phyloP scores from a whole-genome alignment of 1,140 invertebrate species.

The Drosophila suzukii region DNA sequence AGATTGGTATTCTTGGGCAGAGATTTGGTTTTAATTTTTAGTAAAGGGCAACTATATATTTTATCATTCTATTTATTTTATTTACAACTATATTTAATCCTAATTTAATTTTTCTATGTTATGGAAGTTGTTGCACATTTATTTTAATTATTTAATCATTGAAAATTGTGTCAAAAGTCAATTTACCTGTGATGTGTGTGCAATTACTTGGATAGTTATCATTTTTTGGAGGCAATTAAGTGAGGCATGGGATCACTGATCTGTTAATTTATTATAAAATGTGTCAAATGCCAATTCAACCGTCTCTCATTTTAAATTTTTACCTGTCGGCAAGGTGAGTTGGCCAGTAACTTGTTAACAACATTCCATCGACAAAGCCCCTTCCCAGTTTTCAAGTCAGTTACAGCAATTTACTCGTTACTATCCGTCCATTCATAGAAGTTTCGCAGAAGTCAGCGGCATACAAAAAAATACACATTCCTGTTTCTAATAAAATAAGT shows the following conservation, averaged over 20 bases:
- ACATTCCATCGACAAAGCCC: slow-evolving; percentile 5
- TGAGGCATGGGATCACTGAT: slow-evolving; percentile 3
- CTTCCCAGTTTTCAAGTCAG: not conserved
- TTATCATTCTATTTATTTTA: not conserved
- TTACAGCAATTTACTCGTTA: slow-evolving; percentile 18
- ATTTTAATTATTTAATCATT: not conserved
- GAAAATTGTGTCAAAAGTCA: not conserved
- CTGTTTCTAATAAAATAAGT: not conserved
- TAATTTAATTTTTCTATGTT: not conserved
- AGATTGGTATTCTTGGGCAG: not conserved
- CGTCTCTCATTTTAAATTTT: not conserved
- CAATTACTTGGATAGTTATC: not conserved
- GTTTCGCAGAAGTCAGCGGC: slow-evolving; percentile 29
- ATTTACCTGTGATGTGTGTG: not conserved
- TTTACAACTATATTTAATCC: too few relatives aligned
- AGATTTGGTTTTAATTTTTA: not conserved
- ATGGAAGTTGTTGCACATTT: not conserved
- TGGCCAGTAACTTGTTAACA: not conserved
- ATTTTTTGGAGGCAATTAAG: not conserved
- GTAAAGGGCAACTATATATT: too few relatives aligned
- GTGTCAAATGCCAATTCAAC: slow-evolving; percentile 5
- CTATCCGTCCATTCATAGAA: slow-evolving; percentile 47
- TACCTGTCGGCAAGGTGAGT: not conserved
- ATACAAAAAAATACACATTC: not conserved
- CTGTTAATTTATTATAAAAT: slow-evolving; percentile 1